Evolutionary conservation across 1,140 invertebrate species (phyloP).

Genomic region (Pseudomyrmex pallidus): DNA sequence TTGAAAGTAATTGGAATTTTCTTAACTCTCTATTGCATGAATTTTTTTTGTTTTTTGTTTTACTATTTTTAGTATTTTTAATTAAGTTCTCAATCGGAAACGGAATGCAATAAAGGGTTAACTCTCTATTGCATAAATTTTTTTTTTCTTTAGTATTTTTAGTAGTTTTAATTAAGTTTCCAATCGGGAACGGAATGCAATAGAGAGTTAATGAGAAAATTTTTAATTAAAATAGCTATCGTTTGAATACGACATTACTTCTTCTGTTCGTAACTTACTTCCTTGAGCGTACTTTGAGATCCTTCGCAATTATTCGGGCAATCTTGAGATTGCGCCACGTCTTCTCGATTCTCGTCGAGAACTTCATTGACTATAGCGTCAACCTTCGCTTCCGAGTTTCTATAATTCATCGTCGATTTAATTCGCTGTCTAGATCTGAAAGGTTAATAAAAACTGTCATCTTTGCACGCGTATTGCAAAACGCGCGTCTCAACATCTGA

Average conservation of each 20-base stretch:
- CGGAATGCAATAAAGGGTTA: too few species aligned
- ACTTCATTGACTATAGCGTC: conserved; percentile 61
- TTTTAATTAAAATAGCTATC: neutral
- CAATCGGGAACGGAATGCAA: too few species aligned
- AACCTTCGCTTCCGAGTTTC: conserved; percentile 43
- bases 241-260: neutral
- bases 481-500: neutral
- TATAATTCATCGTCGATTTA: conserved; percentile 32
- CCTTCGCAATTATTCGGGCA: conserved; percentile 3
- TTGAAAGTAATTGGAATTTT: too few species aligned
- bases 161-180: too few species aligned
- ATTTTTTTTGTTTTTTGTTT: too few species aligned
- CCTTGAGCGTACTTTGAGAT: neutral
- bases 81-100: too few species aligned
- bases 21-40: too few species aligned
- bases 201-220: too few species aligned
- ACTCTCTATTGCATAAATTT: too few species aligned
- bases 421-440: neutral
- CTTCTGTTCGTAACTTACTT: neutral
- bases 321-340: neutral
- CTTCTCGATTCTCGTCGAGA: conserved; percentile 53
- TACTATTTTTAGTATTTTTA: too few species aligned
- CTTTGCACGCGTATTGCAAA: neutral
- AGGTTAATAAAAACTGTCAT: conserved; percentile 22
- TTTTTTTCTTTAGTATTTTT: too few species aligned